These are phyloP conservation scores for Stegana nigrithorax DNA, from an alignment of 2,888 invertebrate species.

Conservation along the genomic window DNA sequence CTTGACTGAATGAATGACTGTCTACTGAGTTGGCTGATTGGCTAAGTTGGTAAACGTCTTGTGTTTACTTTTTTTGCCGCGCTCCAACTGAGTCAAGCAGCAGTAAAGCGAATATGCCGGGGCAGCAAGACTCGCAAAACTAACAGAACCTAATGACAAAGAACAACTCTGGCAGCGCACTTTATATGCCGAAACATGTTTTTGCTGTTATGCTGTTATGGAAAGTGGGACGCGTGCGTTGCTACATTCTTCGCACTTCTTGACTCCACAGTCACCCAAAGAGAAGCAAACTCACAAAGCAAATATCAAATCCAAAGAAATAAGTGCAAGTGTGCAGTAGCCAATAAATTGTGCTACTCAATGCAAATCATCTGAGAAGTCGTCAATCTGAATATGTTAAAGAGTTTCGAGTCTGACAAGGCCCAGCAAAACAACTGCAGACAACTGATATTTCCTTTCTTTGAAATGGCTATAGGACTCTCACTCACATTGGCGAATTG, in stretches of 20 bases:
- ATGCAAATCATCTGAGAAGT: too few species aligned
- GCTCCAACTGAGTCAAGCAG: conserved; percentile 56
- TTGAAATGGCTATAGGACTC: too few species aligned
- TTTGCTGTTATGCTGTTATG: conserved; percentile 45
- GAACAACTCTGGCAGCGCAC: conserved; percentile 54
- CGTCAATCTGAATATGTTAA: too few species aligned
- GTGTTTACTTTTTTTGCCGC: background rate
- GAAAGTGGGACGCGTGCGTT: conserved; percentile 49
- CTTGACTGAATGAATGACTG: conserved; percentile 16
- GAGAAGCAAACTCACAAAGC: background rate
- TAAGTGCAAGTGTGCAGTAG: conserved; percentile 63
- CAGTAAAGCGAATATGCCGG: conserved; percentile 55
- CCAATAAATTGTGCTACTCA: conserved; percentile 67
- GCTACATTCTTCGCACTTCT: too few species aligned
- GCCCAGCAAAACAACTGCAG: too few species aligned
- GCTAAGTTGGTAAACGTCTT: conserved; percentile 36
- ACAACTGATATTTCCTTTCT: too few species aligned
- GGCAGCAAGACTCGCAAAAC: conserved; percentile 53
- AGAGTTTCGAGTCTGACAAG: too few species aligned
- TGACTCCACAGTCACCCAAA: too few species aligned
- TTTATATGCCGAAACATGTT: conserved; percentile 61
- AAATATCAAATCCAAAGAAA: conserved; percentile 2
- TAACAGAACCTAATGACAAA: conserved; percentile 62
- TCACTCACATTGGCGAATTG: too few species aligned
- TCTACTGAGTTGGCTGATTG: conserved; percentile 32